phyloP scores from a whole-genome alignment of 2,113 vertebrate species.

The Aphyosemion australe region DNA sequence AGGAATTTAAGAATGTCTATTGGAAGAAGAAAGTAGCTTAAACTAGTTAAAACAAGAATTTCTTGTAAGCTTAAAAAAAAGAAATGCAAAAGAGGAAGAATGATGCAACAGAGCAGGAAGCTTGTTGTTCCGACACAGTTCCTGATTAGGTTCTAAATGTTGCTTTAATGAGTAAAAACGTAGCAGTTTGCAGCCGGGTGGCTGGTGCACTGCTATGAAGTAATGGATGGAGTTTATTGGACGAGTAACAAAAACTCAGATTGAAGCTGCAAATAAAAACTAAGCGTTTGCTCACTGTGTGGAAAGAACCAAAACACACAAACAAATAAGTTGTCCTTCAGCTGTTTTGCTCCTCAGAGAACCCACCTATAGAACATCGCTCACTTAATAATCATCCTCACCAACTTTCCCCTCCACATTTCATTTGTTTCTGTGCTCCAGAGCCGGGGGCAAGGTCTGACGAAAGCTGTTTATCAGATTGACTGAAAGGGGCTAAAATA shows the following conservation, averaged over 20 bases:
- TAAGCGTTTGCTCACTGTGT: no score
- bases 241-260: background rate
- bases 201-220: no score
- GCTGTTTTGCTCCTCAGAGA: slow-evolving; percentile 33
- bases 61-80: no score
- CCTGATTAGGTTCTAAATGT: background rate
- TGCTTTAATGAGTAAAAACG: background rate
- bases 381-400: slow-evolving; percentile 43
- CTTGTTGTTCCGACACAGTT: background rate
- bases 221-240: background rate
- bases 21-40: no score
- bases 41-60: no score
- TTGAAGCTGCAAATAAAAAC: background rate
- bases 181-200: no score
- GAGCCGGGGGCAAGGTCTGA: slow-evolving; percentile 40
- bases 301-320: slow-evolving; percentile 15
- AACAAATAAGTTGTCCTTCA: slow-evolving; percentile 45
- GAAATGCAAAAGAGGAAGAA: no score
- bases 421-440: slow-evolving; percentile 26
- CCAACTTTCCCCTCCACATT: slow-evolving; percentile 23
- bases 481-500: slow-evolving; percentile 29
- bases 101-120: no score
- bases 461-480: slow-evolving; percentile 38
- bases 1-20: no score
- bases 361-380: slow-evolving; percentile 27